Percentiles rank a stretch among this genome's conserved stretches.
These are phyloP conservation scores for Poeciliopsis turneri DNA, from an alignment of 2,797 vertebrate genomes.

Conservation along the genomic window DNA sequence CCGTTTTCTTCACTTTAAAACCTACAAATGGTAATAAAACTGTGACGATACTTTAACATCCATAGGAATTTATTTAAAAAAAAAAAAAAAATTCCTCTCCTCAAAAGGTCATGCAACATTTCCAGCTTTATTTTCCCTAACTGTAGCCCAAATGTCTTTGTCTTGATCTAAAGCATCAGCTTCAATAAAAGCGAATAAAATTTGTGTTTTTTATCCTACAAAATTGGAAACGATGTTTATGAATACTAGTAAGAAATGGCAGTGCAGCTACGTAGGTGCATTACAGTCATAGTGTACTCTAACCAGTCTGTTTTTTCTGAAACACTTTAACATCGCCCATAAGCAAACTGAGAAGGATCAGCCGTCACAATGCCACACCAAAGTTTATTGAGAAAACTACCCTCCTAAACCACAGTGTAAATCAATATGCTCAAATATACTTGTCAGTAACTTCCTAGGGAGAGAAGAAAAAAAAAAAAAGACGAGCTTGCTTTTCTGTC, in stretches of 20 bases:
- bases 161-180: neutral
- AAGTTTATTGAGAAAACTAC: constrained; percentile 63
- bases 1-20: too few species aligned
- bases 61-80: too few species aligned
- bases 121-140: too few species aligned
- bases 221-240: neutral
- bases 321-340: constrained; percentile 28
- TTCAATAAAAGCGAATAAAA: neutral
- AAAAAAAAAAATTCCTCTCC: too few species aligned
- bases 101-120: too few species aligned
- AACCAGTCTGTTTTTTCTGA: constrained; percentile 15
- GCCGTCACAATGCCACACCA: constrained; percentile 43
- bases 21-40: too few species aligned
- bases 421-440: constrained; percentile 67
- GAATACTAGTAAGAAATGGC: neutral
- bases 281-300: constrained; percentile 37
- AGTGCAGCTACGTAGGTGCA: constrained; percentile 15
- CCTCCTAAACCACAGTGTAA: constrained; percentile 51
- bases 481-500: constrained; percentile 58
- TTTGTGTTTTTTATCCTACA: neutral
- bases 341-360: constrained; percentile 27
- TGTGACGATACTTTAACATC: too few species aligned
- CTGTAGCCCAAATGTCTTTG: too few species aligned
- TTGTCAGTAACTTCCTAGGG: constrained; percentile 49
- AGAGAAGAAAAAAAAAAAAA: constrained; percentile 29